Evolutionary conservation across 2,888 invertebrate genomes (phyloP).

Genomic region (Lagria hirta): DNA sequence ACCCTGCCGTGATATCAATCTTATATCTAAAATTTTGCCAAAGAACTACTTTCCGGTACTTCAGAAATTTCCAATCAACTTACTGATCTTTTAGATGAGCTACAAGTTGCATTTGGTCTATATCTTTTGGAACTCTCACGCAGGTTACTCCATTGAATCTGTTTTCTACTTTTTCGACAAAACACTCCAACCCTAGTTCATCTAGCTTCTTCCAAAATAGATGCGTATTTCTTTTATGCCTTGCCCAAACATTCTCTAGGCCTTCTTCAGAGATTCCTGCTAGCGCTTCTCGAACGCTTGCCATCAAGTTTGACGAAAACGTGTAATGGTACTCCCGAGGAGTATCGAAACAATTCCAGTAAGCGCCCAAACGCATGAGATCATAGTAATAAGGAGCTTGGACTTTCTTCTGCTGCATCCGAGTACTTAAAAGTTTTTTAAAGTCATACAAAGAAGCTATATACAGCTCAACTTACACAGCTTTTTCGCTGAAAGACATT

Average conservation of each 20-base stretch:
- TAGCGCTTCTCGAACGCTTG: conserved; percentile 75
- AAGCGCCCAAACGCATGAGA: conserved; percentile 62
- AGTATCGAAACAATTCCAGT: conserved; percentile 58
- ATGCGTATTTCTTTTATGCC: conserved; percentile 65
- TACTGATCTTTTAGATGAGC: conserved; percentile 33
- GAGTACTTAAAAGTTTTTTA: conserved; percentile 52
- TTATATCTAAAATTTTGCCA: conserved; percentile 51
- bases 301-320: conserved; percentile 70
- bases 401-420: conserved; percentile 57
- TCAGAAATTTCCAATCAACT: conserved; percentile 2
- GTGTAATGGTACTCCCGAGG: conserved; percentile 79
- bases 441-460: background rate
- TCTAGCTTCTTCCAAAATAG: conserved; percentile 67
- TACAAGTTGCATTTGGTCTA: conserved; percentile 58
- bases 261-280: conserved; percentile 70
- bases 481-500: conserved; percentile 67
- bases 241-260: conserved; percentile 64
- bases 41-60: background rate
- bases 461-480: conserved; percentile 59
- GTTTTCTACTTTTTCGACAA: conserved; percentile 65
- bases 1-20: conserved; percentile 74
- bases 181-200: conserved; percentile 65
- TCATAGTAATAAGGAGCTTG: conserved; percentile 65
- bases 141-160: conserved; percentile 67
- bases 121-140: conserved; percentile 62